Conservation (phyloP, 2,113 vertebrate species). For the Centropristis striata region DNA sequence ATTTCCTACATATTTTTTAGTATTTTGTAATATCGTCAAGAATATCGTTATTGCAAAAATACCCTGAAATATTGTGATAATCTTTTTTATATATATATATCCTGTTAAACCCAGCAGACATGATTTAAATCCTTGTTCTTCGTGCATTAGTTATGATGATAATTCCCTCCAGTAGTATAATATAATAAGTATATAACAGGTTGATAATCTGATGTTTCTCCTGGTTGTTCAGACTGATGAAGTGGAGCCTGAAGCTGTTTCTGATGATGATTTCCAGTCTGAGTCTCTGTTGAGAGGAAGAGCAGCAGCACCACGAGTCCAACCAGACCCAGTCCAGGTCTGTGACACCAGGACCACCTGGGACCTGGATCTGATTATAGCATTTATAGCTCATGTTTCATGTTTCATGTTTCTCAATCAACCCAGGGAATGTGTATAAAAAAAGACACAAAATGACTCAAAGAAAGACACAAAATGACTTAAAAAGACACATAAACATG, state of each 20-base stretch:
- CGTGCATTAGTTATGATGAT: not conserved
- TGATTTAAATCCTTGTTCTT: conserved; percentile 3
- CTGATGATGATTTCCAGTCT: conserved; percentile 83
- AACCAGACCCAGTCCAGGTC: conserved; percentile 64
- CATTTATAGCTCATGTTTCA: not conserved
- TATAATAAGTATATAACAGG: too few relatives aligned
- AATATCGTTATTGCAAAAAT: too few relatives aligned
- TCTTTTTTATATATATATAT: too few relatives aligned
- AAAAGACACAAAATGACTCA: not conserved
- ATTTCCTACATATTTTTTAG: too few relatives aligned
- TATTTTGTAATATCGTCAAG: too few relatives aligned
- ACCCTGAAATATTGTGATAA: too few relatives aligned
- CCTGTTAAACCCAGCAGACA: not conserved
- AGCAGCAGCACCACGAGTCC: not conserved
- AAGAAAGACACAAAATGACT: too few relatives aligned
- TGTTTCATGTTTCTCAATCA: too few relatives aligned
- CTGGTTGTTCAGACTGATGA: conserved; percentile 80
- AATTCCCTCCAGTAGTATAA: too few relatives aligned
- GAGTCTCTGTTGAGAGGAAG: conserved; percentile 11
- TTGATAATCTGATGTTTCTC: too few relatives aligned
- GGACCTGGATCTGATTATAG: not conserved
- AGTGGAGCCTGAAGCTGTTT: conserved; percentile 45
- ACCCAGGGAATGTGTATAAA: not conserved
- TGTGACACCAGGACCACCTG: not conserved
- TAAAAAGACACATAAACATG: too few relatives aligned